Evolutionary conservation across 2,888 invertebrate species (phyloP).

Genomic region (Physocephala rufipes): DNA sequence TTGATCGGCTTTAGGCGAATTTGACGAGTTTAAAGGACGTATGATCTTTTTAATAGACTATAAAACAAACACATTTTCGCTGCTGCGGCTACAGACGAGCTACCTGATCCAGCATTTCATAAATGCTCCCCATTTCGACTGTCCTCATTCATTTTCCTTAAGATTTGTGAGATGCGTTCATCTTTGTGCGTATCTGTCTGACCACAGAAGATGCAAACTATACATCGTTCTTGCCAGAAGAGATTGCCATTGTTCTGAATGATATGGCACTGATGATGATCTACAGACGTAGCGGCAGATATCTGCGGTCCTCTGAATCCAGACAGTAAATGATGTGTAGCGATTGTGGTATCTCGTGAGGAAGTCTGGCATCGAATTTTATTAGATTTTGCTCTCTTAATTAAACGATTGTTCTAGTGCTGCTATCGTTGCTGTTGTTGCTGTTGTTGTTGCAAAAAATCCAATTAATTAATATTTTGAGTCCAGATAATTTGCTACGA

Average conservation of each 20-base stretch:
- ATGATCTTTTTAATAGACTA: conserved; percentile 57
- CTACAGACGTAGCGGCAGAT: neutral
- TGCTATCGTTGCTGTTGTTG: neutral
- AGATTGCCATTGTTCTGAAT: neutral
- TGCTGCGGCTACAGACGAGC: conserved; percentile 7
- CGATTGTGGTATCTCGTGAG: neutral
- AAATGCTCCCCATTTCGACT: too few species aligned
- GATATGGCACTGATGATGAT: conserved; percentile 16
- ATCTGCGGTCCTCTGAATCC: neutral
- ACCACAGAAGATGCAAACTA: too few species aligned
- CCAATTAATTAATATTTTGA: conserved; percentile 28
- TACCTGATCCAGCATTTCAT: neutral
- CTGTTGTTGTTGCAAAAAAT: neutral
- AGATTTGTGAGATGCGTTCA: neutral
- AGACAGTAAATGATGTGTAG: neutral
- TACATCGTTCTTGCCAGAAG: neutral
- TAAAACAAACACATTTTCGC: conserved; percentile 55
- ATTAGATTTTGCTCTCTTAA: conserved; percentile 25
- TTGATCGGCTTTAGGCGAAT: conserved; percentile 45
- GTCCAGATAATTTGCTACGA: neutral
- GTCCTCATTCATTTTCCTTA: too few species aligned
- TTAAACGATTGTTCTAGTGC: conserved; percentile 25
- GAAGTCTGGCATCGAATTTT: neutral
- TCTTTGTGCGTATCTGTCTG: neutral
- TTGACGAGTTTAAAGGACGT: conserved; percentile 48